Evolutionary conservation across 2,113 vertebrate genomes (phyloP).

Genomic region (Aptenodytes forsteri): DNA sequence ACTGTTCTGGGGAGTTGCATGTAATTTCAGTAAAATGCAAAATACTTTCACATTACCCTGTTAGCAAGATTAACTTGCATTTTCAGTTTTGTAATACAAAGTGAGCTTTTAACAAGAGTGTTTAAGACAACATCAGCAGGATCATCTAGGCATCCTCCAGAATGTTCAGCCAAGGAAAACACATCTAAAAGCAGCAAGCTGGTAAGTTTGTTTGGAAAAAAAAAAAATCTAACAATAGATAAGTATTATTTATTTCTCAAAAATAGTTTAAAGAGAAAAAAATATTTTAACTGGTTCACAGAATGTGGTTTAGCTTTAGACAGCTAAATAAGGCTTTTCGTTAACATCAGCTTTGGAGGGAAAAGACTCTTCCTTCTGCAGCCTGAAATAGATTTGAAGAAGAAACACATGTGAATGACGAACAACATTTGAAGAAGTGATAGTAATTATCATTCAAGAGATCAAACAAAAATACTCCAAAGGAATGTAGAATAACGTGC

Average conservation of each 20-base stretch:
- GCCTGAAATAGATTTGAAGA: background rate
- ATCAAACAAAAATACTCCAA: conserved; percentile 41
- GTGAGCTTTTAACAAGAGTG: background rate
- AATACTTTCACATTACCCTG: background rate
- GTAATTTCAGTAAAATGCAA: background rate
- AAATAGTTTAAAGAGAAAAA: background rate
- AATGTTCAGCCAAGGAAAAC: background rate
- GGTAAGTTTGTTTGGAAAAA: background rate
- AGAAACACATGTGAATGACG: background rate
- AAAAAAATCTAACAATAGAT: background rate
- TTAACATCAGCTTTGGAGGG: background rate
- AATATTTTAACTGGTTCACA: background rate
- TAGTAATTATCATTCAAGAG: conserved; percentile 47
- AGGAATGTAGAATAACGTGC: background rate
- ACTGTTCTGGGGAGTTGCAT: fast-evolving
- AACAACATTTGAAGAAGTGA: background rate
- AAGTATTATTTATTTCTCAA: background rate
- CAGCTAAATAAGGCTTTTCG: background rate
- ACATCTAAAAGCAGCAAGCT: background rate
- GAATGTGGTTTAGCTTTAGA: background rate
- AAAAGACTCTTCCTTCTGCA: background rate
- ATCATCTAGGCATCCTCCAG: background rate
- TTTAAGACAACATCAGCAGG: background rate
- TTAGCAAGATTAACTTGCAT: background rate
- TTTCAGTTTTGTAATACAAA: background rate